These are phyloP conservation scores for Amniataba percoides DNA, from an alignment of 2,797 vertebrate species.

Conservation along the genomic window DNA sequence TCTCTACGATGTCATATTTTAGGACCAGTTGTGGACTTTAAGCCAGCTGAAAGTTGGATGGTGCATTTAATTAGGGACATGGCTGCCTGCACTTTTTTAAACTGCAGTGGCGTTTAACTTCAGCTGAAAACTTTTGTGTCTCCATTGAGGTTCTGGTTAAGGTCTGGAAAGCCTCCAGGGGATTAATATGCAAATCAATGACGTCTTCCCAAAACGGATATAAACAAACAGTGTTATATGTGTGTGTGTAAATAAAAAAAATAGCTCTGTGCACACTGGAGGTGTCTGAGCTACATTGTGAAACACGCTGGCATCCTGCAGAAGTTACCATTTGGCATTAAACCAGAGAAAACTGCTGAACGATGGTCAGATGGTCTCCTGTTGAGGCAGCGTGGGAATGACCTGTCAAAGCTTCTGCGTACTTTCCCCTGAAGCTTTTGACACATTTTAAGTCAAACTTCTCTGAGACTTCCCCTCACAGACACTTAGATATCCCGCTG, in stretches of 20 bases:
- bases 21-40: conserved; percentile 14
- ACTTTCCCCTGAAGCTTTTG: conserved; percentile 38
- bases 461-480: conserved; percentile 20
- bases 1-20: conserved; percentile 21
- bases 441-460: conserved; percentile 49
- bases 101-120: conserved; percentile 14
- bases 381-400: conserved; percentile 21
- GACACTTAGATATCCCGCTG: conserved; percentile 41
- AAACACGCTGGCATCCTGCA: not conserved
- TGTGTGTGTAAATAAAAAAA: not conserved
- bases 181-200: conserved; percentile 24
- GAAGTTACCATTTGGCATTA: conserved; percentile 28
- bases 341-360: conserved; percentile 28
- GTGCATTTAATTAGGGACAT: conserved; percentile 39
- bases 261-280: not conserved
- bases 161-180: conserved; percentile 4
- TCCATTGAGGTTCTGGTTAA: not conserved
- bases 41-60: conserved; percentile 29
- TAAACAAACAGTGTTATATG: conserved; percentile 3
- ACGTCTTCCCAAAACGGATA: conserved; percentile 1
- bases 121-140: conserved; percentile 1
- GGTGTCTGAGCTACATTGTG: not conserved
- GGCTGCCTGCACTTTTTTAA: not conserved
- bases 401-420: conserved; percentile 49
- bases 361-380: conserved; percentile 29